Conservation (phyloP, 2,113 vertebrate genomes). For the Saguinus imperator region DNA sequence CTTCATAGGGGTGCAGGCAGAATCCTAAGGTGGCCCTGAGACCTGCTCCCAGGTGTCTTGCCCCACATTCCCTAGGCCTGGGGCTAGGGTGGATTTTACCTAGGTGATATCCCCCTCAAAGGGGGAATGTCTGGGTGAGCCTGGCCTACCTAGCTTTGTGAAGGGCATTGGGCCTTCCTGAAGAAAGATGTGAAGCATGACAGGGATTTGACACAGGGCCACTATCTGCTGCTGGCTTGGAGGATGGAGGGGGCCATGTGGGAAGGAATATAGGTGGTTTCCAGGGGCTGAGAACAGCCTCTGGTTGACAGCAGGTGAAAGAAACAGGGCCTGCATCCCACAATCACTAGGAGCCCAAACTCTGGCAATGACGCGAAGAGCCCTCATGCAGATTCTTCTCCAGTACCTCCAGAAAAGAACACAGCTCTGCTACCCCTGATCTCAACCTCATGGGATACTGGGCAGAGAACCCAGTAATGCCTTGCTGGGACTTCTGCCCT, state of each 20-base stretch:
- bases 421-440: background rate
- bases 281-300: too few relatives aligned
- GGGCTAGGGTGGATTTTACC: rapidly evolving
- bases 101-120: too few relatives aligned
- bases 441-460: background rate
- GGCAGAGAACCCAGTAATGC: background rate
- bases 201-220: background rate
- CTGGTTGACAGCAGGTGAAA: too few relatives aligned
- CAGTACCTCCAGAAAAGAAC: background rate
- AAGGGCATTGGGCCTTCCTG: background rate
- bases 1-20: too few relatives aligned
- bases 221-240: background rate
- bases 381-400: too few relatives aligned
- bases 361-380: too few relatives aligned
- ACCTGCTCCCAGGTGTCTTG: background rate
- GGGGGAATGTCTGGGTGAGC: background rate
- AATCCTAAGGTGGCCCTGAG: background rate
- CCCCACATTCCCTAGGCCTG: background rate
- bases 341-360: background rate
- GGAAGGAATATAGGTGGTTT: background rate
- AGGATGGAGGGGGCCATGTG: rapidly evolving
- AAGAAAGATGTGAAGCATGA: background rate
- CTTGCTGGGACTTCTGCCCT: background rate
- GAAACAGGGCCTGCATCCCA: background rate
- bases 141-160: background rate